phyloP scores from a whole-genome alignment of 1,140 invertebrate species.

The Maniola jurtina region DNA sequence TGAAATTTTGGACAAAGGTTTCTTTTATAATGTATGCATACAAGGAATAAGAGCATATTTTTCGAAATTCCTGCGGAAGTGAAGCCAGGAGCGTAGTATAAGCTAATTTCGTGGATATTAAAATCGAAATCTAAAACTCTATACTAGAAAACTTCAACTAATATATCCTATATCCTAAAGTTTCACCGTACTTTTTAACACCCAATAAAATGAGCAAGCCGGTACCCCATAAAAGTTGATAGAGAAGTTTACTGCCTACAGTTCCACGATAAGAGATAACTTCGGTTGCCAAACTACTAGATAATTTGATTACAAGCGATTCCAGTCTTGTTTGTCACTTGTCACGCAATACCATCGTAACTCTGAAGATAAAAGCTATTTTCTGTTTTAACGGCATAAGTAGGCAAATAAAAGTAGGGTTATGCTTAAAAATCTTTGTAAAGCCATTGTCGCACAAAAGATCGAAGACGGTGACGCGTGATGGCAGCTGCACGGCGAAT shows the following conservation, averaged over 20 bases:
- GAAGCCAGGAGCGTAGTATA: no score
- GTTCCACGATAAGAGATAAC: neutral
- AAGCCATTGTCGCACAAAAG: no score
- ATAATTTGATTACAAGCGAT: neutral
- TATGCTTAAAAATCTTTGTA: no score
- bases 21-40: no score
- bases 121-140: no score
- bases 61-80: no score
- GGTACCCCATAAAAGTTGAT: neutral
- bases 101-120: no score
- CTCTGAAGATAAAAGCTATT: neutral
- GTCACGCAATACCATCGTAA: neutral
- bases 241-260: conserved; percentile 1
- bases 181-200: neutral
- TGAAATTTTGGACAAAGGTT: no score
- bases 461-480: no score
- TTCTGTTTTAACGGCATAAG: neutral
- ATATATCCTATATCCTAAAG: neutral
- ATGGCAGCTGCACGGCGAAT: no score
- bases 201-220: neutral
- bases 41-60: no score
- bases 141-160: neutral
- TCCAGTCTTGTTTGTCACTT: neutral
- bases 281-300: neutral
- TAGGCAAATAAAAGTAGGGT: no score